Percentiles rank a stretch among this genome's conserved stretches.
Evolutionary conservation across 2,113 vertebrate genomes (phyloP).

Genomic region (Collichthys lucidus): DNA sequence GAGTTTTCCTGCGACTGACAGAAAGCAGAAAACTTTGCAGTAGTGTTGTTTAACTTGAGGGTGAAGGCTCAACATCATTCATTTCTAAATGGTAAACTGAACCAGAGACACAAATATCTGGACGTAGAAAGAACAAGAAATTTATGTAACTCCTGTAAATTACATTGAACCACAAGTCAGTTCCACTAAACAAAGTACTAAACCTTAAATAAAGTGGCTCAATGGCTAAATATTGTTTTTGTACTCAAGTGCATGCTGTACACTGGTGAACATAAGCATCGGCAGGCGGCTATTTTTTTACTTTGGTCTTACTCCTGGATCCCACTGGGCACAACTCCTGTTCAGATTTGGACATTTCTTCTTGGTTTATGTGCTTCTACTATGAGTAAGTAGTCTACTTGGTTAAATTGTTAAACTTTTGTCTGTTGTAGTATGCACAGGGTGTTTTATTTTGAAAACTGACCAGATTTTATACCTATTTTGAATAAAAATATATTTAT

Average conservation of each 20-base stretch:
- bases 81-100: not conserved
- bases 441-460: too few relatives aligned
- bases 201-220: not conserved
- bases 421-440: too few relatives aligned
- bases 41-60: not conserved
- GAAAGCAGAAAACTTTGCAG: constrained; percentile 7
- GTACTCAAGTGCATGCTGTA: too few relatives aligned
- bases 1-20: constrained; percentile 17
- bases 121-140: not conserved
- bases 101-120: not conserved
- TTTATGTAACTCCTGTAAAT: not conserved
- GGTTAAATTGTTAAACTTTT: too few relatives aligned
- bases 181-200: not conserved
- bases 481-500: too few relatives aligned
- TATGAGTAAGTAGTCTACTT: too few relatives aligned
- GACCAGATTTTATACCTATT: too few relatives aligned
- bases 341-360: too few relatives aligned
- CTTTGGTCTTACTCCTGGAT: too few relatives aligned
- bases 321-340: too few relatives aligned
- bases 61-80: not conserved
- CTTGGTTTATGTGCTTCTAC: too few relatives aligned
- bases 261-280: not conserved
- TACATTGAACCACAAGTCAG: not conserved
- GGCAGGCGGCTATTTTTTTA: too few relatives aligned
- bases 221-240: not conserved